phyloP scores from a whole-genome alignment of 1,140 invertebrate genomes.

The Pinna nobilis region DNA sequence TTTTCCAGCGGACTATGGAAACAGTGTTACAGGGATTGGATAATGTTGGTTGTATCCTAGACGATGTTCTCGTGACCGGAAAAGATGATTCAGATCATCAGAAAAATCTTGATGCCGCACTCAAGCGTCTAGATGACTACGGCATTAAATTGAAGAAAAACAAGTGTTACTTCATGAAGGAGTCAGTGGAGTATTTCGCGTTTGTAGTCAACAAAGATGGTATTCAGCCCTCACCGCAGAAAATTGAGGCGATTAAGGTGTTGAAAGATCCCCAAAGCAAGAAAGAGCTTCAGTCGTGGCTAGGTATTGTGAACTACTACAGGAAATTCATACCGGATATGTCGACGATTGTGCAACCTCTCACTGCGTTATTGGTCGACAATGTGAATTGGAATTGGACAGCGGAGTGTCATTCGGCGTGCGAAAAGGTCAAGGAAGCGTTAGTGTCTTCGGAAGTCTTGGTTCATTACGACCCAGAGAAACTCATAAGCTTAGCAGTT shows the following conservation, averaged over 20 bases:
- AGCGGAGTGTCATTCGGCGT: constrained; percentile 16
- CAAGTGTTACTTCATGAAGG: constrained; percentile 26
- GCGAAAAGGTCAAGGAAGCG: constrained; percentile 23
- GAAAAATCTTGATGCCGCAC: background rate
- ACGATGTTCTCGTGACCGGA: constrained; percentile 30
- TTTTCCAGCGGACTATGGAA: constrained; percentile 54
- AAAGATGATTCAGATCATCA: constrained; percentile 6
- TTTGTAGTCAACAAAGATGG: constrained; percentile 6
- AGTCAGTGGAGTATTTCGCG: constrained; percentile 16
- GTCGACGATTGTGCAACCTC: constrained; percentile 23
- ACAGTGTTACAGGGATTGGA: constrained; percentile 39
- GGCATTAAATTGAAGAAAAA: constrained; percentile 19
- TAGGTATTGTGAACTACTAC: constrained; percentile 40
- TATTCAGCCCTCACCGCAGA: constrained; percentile 20
- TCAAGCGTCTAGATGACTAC: constrained; percentile 9
- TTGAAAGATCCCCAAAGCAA: constrained; percentile 4
- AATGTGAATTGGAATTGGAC: constrained; percentile 35
- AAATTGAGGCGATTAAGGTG: constrained; percentile 20
- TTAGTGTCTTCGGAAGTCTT: constrained; percentile 3
- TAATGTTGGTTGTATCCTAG: constrained; percentile 16
- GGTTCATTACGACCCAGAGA: constrained; percentile 7
- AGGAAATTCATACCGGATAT: constrained; percentile 37
- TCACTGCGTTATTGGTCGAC: constrained; percentile 29
- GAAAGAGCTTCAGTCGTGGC: constrained; percentile 20
- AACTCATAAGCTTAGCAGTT: constrained; percentile 5